Evolutionary conservation across 2,113 vertebrate genomes (phyloP).

Genomic region (Taurulus bubalis): DNA sequence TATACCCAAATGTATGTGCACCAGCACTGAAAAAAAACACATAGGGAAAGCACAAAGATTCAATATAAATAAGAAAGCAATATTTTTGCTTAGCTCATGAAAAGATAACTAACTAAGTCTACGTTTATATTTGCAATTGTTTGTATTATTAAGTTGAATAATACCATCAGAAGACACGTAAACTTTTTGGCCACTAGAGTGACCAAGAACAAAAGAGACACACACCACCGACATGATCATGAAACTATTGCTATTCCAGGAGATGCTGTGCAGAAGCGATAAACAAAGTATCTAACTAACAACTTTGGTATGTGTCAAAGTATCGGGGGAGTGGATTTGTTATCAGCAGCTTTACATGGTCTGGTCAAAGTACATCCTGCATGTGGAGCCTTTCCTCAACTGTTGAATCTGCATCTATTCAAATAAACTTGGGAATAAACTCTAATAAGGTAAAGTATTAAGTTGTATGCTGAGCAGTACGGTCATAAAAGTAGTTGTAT

Average conservation of each 20-base stretch:
- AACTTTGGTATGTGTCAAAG: constrained; percentile 54
- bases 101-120: not conserved
- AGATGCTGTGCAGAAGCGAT: not conserved
- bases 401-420: constrained; percentile 41
- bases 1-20: not conserved
- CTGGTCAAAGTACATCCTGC: constrained; percentile 79
- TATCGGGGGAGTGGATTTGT: constrained; percentile 73
- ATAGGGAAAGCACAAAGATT: not conserved
- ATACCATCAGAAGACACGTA: not conserved
- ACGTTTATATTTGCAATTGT: not conserved
- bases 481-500: not conserved
- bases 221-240: not conserved
- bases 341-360: constrained; percentile 72
- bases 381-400: constrained; percentile 11
- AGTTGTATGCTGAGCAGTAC: constrained; percentile 6
- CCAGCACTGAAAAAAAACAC: not conserved
- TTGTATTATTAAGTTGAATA: not conserved
- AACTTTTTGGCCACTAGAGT: not conserved
- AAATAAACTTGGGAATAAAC: constrained; percentile 34
- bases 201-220: not conserved
- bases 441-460: constrained; percentile 63
- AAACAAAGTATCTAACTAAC: not conserved
- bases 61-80: not conserved
- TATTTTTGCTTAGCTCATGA: not conserved
- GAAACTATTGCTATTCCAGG: not conserved